Percentiles rank a stretch among this genome's conserved stretches.
Conservation (phyloP, 2,113 vertebrate species). For the Oncorhynchus gorbuscha region DNA sequence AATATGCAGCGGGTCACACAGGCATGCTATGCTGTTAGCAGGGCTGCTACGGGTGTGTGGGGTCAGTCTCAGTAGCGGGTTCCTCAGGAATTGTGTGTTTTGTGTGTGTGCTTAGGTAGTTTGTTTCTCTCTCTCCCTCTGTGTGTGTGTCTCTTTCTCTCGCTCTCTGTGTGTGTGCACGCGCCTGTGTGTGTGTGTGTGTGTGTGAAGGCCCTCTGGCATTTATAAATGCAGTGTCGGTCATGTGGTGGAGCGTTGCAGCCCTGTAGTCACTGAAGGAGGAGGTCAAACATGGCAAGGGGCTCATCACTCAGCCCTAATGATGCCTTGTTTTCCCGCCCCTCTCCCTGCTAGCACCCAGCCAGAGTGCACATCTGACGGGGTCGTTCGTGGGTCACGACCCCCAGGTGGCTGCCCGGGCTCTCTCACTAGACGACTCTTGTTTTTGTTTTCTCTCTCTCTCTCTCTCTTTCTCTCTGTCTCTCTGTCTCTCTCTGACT, state of each 20-base stretch:
- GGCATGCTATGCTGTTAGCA: not conserved
- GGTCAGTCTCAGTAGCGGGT: no score
- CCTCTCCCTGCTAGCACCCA: slow-evolving; percentile 80
- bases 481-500: no score
- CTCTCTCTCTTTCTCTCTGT: not conserved
- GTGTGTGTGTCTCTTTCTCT: not conserved
- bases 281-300: slow-evolving; percentile 87
- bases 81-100: not conserved
- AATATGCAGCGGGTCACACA: not conserved
- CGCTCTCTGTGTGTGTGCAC: no score
- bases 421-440: slow-evolving; percentile 17
- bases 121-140: slow-evolving; percentile 9
- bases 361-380: slow-evolving; percentile 87
- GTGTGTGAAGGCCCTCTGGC: slow-evolving; percentile 59
- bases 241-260: slow-evolving; percentile 34
- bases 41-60: no score
- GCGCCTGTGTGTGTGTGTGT: no score
- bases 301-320: slow-evolving; percentile 95
- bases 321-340: slow-evolving; percentile 83
- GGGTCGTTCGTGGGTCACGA: slow-evolving; percentile 93
- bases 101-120: no score
- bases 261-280: slow-evolving; percentile 36
- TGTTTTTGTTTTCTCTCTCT: slow-evolving; percentile 4
- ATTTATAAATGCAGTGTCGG: slow-evolving; percentile 59
- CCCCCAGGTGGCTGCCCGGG: slow-evolving; percentile 88